Percentiles rank a stretch among this genome's conserved stretches.
Evolutionary conservation across 2,113 vertebrate genomes (phyloP).

Genomic region (Natator depressus): DNA sequence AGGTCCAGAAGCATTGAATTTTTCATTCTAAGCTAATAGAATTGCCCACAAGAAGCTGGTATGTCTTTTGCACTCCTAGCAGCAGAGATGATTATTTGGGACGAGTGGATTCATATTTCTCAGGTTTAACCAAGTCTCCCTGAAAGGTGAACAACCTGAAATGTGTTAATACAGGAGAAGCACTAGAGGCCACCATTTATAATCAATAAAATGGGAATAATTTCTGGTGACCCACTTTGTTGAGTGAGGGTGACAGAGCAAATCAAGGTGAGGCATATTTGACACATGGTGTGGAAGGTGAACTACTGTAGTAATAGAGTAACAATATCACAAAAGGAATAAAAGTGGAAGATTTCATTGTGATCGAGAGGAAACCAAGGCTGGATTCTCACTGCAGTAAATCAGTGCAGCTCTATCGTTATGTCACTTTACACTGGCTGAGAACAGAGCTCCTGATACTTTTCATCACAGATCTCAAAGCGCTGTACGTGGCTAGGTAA

Average conservation of each 20-base stretch:
- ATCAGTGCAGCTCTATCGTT: too few relatives aligned
- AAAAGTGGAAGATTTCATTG: neutral
- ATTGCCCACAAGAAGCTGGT: neutral
- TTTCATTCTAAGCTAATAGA: neutral
- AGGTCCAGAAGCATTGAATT: neutral
- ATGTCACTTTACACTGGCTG: neutral
- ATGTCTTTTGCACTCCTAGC: neutral
- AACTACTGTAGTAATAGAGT: neutral
- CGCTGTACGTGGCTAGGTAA: too few relatives aligned
- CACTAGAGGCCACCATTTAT: neutral
- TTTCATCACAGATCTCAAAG: too few relatives aligned
- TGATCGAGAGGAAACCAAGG: neutral
- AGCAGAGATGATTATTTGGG: fast-evolving
- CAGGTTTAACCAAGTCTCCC: neutral
- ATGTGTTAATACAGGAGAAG: neutral
- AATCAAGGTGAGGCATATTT: neutral
- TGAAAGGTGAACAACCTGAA: neutral
- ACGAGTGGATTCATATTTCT: neutral
- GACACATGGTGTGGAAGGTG: neutral
- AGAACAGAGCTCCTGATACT: too few relatives aligned
- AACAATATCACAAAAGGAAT: neutral
- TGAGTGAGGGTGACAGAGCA: neutral
- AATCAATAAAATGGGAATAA: neutral
- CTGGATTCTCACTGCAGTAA: neutral
- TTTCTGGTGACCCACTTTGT: neutral